Base-by-base conservation (phyloP, 2,888 invertebrate genomes). In the Oscheius sp. region DNA sequence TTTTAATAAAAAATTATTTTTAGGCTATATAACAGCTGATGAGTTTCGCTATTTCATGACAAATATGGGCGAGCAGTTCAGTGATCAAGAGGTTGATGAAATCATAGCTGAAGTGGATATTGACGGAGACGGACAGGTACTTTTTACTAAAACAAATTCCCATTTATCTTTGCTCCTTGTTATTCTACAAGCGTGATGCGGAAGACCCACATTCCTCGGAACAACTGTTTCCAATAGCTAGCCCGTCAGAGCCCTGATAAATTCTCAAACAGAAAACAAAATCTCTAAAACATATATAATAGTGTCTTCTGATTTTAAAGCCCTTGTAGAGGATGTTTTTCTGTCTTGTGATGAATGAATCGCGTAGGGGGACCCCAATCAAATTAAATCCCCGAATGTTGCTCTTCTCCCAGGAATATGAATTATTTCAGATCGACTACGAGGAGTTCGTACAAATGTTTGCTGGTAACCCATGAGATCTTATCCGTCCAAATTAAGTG, bases 11-110 rank as follows among this genome's bases (percentile, higher is more conserved):
- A 49, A 18, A n/a, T 18, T 49, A n/a, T 49, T 18, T 49, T n/a
- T n/a, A n/a, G 18, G 16, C 13, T 55, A 25, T 21, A 43, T 61
- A 13, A 43, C 45, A 6, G 76, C 84, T 9, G 88, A 87, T 59
- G 87, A 87, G 66, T 87, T 88, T 76, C 85, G 88, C 45, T 87
- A 88, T 73, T 88, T 88, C 71, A 88, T 88, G 88, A 83, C 83
- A 13, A 83, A 86, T 69, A 88, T 88, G 87, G 88, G 88, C 13
- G 88, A 88, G 75, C 88, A 88, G 74, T 89, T 88, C 76, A 86
- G 82, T 73, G 88, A 88, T 68, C 80, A 87, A 72, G 88, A 88
- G 75, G 88, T 88, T 27, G 88, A 88, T 75, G 88, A 88, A 72
- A 88, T 88, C 71, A 88, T 88, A 64, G 82, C 79, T 23, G 88